Evolutionary conservation across 2,113 vertebrate genomes (phyloP).

Genomic region (Paramormyrops kingsleyae): DNA sequence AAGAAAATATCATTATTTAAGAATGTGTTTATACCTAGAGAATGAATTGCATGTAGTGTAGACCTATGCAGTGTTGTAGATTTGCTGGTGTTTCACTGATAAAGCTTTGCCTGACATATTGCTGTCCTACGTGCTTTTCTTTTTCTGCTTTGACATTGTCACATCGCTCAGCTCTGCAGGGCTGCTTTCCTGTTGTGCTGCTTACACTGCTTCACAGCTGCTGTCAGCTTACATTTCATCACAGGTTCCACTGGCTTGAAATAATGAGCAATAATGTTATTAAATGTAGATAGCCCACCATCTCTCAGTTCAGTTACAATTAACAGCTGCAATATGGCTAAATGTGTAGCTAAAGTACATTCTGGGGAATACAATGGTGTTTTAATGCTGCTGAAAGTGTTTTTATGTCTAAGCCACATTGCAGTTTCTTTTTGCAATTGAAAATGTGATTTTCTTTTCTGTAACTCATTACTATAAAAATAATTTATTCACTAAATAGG

Average conservation of each 20-base stretch:
- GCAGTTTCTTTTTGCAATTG: neutral
- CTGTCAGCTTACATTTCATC: slow-evolving; percentile 4
- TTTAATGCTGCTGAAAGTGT: neutral
- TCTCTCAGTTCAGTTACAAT: neutral
- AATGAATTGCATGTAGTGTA: neutral
- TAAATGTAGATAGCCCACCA: neutral
- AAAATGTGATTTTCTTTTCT: neutral
- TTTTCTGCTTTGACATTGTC: neutral
- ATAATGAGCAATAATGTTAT: neutral
- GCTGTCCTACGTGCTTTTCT: neutral
- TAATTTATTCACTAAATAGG: neutral
- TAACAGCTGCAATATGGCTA: neutral
- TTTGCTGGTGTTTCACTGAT: neutral
- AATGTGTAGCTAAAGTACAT: neutral
- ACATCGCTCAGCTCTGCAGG: neutral
- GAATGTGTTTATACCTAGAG: neutral
- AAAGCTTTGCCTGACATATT: slow-evolving; percentile 6
- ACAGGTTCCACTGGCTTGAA: neutral
- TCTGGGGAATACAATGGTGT: neutral
- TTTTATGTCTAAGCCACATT: neutral
- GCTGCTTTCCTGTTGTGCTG: neutral
- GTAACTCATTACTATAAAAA: neutral
- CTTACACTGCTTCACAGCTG: neutral
- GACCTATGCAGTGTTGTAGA: neutral
- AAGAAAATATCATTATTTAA: neutral